Percentiles rank a stretch among this genome's conserved stretches.
phyloP scores from a whole-genome alignment of 2,797 vertebrate species.

The Coilia nasus region DNA sequence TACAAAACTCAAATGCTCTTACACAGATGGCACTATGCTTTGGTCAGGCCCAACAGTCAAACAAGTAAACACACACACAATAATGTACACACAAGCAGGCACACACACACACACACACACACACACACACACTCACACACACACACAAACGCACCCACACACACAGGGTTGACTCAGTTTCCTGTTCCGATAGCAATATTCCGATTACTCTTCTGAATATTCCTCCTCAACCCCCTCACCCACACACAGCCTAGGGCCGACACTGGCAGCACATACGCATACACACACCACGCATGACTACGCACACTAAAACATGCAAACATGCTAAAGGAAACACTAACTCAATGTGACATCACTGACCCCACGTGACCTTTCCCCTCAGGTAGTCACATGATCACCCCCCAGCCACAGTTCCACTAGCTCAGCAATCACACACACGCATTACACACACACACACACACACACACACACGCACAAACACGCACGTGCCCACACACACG shows the following conservation, averaged over 20 bases:
- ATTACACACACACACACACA: neutral
- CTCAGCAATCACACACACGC: neutral
- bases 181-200: slow-evolving; percentile 12
- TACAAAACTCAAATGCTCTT: neutral
- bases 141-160: slow-evolving; percentile 2
- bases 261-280: neutral
- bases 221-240: neutral
- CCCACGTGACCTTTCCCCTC: slow-evolving; percentile 14
- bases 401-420: neutral
- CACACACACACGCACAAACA: slow-evolving; percentile 1
- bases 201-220: neutral
- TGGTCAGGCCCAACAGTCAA: neutral
- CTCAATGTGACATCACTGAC: neutral
- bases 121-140: neutral
- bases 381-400: neutral
- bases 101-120: slow-evolving; percentile 9
- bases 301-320: neutral
- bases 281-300: neutral
- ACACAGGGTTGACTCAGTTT: slow-evolving; percentile 23
- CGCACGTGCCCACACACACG: neutral
- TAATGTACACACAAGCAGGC: too few species aligned
- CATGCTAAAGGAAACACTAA: neutral
- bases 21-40: neutral
- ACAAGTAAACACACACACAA: slow-evolving; percentile 12
- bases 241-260: neutral